A percentile compares a stretch with the other conserved stretches of the same genome.
phyloP scores from a whole-genome alignment of 2,113 vertebrate genomes.

The Vicugna pacos region DNA sequence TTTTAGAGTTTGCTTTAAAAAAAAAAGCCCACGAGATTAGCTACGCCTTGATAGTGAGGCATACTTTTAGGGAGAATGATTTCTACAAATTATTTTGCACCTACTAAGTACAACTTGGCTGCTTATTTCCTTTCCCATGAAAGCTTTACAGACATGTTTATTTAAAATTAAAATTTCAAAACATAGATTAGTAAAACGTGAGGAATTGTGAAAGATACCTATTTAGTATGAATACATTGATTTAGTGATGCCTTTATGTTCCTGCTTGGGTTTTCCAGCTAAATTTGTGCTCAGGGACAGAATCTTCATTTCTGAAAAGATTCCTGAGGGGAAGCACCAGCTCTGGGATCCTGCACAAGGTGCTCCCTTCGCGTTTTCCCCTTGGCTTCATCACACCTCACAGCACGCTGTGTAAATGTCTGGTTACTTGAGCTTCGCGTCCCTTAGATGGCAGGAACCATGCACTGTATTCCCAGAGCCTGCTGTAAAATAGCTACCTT shows the following conservation, averaged over 20 bases:
- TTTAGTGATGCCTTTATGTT: neutral
- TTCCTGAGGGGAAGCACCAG: neutral
- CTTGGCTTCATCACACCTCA: neutral
- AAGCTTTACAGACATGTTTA: neutral
- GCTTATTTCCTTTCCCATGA: neutral
- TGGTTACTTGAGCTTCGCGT: fast-evolving
- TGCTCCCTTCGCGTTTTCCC: neutral
- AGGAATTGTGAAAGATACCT: neutral
- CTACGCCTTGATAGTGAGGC: neutral
- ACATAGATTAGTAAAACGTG: neutral
- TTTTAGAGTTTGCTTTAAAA: neutral
- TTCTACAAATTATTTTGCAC: neutral
- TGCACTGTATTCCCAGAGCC: neutral
- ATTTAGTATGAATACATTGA: neutral
- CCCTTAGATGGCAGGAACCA: neutral
- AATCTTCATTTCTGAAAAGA: neutral
- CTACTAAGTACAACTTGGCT: neutral
- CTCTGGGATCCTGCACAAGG: neutral
- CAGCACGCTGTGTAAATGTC: neutral
- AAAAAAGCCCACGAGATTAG: neutral
- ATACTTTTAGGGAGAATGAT: neutral
- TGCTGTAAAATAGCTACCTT: neutral
- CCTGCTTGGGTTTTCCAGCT: neutral
- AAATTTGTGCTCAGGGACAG: neutral
- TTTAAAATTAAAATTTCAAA: conserved; percentile 23